A percentile compares a stretch with the other conserved stretches of the same genome.
Evolutionary conservation across 1,140 invertebrate genomes (phyloP).

Genomic region (Bombus vancouverensis): DNA sequence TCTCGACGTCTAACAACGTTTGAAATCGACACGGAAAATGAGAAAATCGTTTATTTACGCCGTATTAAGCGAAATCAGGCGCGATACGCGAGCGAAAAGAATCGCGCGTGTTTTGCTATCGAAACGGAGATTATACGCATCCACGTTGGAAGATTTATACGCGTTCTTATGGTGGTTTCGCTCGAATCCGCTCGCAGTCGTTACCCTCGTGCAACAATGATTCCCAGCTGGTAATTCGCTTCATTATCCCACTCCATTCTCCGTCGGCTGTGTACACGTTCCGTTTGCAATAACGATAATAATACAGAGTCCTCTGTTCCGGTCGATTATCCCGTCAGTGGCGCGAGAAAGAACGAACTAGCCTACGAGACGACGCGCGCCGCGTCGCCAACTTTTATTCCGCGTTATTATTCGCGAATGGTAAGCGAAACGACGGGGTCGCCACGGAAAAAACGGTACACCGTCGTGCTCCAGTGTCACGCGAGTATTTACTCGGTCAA

Average conservation of each 20-base stretch:
- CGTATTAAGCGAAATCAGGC: background rate
- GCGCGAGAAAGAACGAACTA: conserved; percentile 21
- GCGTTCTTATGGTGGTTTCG: background rate
- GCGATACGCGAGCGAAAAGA: background rate
- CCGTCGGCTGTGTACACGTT: background rate
- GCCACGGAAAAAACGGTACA: conserved; percentile 52
- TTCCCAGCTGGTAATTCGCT: background rate
- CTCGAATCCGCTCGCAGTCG: background rate
- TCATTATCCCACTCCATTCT: background rate
- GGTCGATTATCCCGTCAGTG: conserved; percentile 30
- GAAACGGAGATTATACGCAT: background rate
- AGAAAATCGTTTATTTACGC: background rate
- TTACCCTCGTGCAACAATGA: conserved; percentile 12
- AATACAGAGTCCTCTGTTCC: conserved; percentile 1
- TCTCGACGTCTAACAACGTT: background rate
- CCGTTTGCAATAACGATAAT: conserved; percentile 23
- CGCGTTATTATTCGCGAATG: conserved; percentile 44
- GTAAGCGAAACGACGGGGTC: conserved; percentile 30
- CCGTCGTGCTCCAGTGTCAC: conserved; percentile 53
- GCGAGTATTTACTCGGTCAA: conserved; percentile 62
- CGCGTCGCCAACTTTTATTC: conserved; percentile 37
- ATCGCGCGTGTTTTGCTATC: background rate
- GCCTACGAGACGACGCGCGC: background rate
- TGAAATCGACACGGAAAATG: background rate
- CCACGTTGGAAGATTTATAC: background rate